Evolutionary conservation across 2,113 vertebrate species (phyloP), one percentile per base, ranked within the genome.

Genomic region (Puffinus mauretanicus): DNA sequence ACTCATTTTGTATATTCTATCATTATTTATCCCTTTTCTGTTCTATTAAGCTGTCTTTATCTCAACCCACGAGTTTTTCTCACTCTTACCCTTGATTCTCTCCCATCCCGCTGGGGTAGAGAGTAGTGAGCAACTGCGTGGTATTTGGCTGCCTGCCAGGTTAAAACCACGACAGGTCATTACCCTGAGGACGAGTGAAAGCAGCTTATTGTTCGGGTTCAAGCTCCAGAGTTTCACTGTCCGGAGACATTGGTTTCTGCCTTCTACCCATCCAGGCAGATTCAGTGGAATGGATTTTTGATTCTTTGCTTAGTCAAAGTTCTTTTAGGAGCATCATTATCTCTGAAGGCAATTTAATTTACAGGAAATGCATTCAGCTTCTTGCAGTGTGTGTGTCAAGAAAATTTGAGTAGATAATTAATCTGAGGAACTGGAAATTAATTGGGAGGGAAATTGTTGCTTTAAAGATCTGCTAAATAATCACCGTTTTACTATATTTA

Each of bases 401-500:
- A 95, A 94, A 75, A 89, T 49, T 61, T 78, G 66, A 94, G 93
- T 89, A 46, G 90, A 52, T 96, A 96, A 96, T 97, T 96, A 96
- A 92, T 81, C 66, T 58, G 67, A 96, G 92, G 94, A 95, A 92
- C 93, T 90, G 44, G 61, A 91, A 87, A 91, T 94, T 92, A 95
- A 97, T 97, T 89, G 95, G 82, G 96, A 97, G 91, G 89, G 91
- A 95, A 95, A 85, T 93, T 29, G 70, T 94, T 92, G 77, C 81
- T 82, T 91, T 85, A 93, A 87, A 96, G 88, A 94, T 88, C 54
- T 80, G 61, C 61, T 94, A 93, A 96, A 92, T 95, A 94, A 81
- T 94, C 91, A 93, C 78, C 13, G 52, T 87, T 96, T 86, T 89
- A 54, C 94, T 97, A 89, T 94, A 92, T 93, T 92, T 92, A 87